Conservation (phyloP, 2,113 vertebrate genomes). For the Carassius auratus region DNA sequence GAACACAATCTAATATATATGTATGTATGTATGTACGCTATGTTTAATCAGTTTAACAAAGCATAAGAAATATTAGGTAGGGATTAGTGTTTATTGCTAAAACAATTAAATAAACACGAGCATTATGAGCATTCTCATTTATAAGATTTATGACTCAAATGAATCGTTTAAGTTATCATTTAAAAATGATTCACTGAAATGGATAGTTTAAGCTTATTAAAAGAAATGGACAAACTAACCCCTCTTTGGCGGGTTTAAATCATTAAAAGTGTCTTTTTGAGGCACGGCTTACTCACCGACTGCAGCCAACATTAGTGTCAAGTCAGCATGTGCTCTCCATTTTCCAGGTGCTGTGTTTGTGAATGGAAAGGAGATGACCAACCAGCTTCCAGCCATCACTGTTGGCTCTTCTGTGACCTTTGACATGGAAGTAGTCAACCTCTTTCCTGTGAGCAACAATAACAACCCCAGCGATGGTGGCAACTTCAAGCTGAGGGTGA, state of each 20-base stretch:
- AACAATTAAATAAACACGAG: not conserved
- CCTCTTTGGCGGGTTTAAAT: not conserved
- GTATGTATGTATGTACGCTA: not conserved
- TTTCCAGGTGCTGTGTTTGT: slow-evolving; percentile 91
- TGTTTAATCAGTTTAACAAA: too few species aligned
- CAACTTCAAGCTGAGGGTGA: slow-evolving; percentile 88
- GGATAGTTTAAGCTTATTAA: not conserved
- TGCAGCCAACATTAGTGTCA: not conserved
- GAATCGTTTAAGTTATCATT: not conserved
- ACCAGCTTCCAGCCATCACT: slow-evolving; percentile 90
- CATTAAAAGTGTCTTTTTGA: not conserved
- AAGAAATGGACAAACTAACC: not conserved
- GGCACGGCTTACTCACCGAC: not conserved
- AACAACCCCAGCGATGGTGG: slow-evolving; percentile 78
- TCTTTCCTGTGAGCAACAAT: slow-evolving; percentile 76
- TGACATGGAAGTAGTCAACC: slow-evolving; percentile 90
- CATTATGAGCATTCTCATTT: too few species aligned
- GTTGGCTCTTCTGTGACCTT: slow-evolving; percentile 91
- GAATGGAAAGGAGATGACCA: slow-evolving; percentile 99
- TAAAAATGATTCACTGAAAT: not conserved
- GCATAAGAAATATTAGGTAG: not conserved
- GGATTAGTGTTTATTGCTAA: not conserved
- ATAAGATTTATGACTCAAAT: not conserved
- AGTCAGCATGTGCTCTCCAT: not conserved
- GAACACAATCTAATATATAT: not conserved